Percentiles rank a stretch among this genome's conserved stretches.
phyloP scores from a whole-genome alignment of 2,113 vertebrate species.

The Litocranius walleri region DNA sequence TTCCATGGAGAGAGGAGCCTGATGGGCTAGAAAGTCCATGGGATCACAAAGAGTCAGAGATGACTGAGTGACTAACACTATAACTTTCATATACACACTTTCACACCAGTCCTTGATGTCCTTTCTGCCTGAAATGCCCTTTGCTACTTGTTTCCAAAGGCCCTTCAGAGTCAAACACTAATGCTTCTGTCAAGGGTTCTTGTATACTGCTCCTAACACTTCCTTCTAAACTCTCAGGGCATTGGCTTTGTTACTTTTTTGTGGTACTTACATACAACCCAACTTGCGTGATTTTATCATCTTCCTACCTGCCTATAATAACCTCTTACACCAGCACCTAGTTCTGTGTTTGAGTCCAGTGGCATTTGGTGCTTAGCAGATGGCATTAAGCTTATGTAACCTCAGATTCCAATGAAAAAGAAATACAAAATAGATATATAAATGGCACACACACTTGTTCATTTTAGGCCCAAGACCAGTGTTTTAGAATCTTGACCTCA shows the following conservation, averaged over 20 bases:
- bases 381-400: background rate
- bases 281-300: background rate
- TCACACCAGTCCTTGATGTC: background rate
- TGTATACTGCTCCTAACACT: background rate
- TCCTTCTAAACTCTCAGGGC: background rate
- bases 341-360: fast-evolving
- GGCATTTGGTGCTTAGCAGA: background rate
- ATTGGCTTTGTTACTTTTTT: background rate
- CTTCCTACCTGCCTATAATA: background rate
- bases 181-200: background rate
- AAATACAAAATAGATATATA: background rate
- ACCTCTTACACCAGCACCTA: background rate
- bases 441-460: background rate
- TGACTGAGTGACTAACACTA: background rate
- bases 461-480: background rate
- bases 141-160: background rate
- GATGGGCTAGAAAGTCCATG: background rate
- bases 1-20: background rate
- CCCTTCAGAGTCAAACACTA: background rate
- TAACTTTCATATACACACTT: background rate
- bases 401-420: background rate
- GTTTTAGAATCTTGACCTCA: background rate
- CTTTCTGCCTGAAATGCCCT: background rate
- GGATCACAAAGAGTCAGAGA: background rate
- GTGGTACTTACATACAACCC: background rate